Percentiles rank a stretch among this genome's conserved stretches.
Evolutionary conservation across 2,888 invertebrate species (phyloP).

Genomic region (Boloria selene): DNA sequence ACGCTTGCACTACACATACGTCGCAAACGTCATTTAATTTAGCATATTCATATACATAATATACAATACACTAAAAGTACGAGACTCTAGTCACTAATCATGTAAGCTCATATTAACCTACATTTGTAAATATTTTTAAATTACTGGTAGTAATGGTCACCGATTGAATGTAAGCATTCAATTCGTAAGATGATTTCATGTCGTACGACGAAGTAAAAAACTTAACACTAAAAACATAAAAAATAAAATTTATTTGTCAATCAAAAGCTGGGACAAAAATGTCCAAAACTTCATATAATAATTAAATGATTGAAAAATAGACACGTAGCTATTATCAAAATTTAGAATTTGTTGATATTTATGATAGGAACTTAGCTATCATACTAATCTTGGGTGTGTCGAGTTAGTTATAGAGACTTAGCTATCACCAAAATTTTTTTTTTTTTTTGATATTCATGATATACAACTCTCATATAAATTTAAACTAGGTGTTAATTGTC

Average conservation of each 20-base stretch:
- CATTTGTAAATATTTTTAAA: conserved; percentile 14
- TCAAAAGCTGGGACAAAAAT: conserved; percentile 26
- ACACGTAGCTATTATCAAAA: conserved; percentile 16
- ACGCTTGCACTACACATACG: neutral
- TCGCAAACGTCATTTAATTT: neutral
- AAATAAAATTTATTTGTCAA: conserved; percentile 29
- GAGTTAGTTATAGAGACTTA: no score
- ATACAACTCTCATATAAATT: no score
- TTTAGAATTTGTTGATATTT: conserved; percentile 8
- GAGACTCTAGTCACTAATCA: conserved; percentile 10
- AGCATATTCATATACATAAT: conserved; percentile 11
- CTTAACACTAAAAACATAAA: conserved; percentile 23
- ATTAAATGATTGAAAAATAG: conserved; percentile 31
- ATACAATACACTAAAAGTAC: conserved; percentile 9
- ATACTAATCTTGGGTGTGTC: no score
- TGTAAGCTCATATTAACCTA: conserved; percentile 17
- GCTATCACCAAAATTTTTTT: no score
- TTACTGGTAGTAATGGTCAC: conserved; percentile 1
- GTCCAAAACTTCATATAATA: conserved; percentile 28
- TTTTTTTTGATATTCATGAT: no score
- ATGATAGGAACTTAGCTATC: no score
- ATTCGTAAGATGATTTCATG: neutral
- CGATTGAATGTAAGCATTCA: conserved; percentile 7
- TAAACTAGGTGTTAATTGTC: no score
- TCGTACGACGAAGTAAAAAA: conserved; percentile 19